These are phyloP conservation scores for Endomychus coccineus DNA, from an alignment of 2,888 invertebrate species.

Conservation along the genomic window DNA sequence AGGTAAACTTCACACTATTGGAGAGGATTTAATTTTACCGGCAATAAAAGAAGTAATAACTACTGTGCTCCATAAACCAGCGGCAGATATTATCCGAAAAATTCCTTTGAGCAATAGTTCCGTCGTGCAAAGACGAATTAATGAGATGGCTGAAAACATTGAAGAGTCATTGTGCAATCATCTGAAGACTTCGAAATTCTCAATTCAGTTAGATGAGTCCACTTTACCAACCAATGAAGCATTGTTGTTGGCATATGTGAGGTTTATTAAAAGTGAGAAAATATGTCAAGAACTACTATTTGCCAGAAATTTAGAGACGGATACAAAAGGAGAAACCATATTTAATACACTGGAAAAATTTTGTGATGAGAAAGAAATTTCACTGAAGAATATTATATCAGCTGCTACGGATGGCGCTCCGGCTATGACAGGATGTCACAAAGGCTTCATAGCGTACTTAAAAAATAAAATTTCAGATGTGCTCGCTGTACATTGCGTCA, in stretches of 20 bases:
- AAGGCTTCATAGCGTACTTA: conserved; percentile 9
- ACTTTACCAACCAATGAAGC: conserved; percentile 23
- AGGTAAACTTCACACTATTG: conserved; percentile 19
- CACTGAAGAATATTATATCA: conserved; percentile 16
- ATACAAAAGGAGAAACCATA: conserved; percentile 20
- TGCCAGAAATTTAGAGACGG: conserved; percentile 17
- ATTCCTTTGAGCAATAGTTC: conserved; percentile 19
- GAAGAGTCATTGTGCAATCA: conserved; percentile 20
- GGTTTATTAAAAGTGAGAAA: conserved; percentile 22
- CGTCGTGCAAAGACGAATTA: conserved; percentile 21
- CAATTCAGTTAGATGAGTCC: conserved; percentile 24
- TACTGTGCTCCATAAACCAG: conserved; percentile 21
- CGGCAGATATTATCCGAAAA: conserved; percentile 6
- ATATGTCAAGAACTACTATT: conserved; percentile 19
- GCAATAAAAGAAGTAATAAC: conserved; percentile 19
- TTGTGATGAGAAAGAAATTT: conserved; percentile 15
- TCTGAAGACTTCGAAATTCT: conserved; percentile 19
- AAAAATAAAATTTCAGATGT: no score
- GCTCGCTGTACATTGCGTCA: no score
- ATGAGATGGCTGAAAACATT: conserved; percentile 21
- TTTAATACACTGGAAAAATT: conserved; percentile 17
- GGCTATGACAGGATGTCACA: conserved; percentile 12
- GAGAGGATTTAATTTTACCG: conserved; percentile 21
- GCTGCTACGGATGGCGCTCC: conserved; percentile 17
- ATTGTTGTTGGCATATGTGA: conserved; percentile 23